Base-by-base conservation (phyloP, 1,140 invertebrate species). In the Tetranychus urticae region DNA sequence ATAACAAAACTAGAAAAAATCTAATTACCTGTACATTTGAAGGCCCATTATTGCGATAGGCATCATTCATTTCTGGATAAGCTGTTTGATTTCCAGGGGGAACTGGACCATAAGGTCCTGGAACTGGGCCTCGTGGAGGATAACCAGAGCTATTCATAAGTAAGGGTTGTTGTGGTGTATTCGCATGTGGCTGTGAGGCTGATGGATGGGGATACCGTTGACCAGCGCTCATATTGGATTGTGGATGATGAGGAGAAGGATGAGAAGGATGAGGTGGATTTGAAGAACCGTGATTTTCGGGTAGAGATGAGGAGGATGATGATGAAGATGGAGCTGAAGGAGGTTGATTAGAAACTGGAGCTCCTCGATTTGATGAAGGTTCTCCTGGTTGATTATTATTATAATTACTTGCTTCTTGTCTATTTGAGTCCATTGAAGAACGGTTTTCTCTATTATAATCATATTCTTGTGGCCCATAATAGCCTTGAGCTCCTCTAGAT, bases 111-210 rank as follows among this genome's bases (percentile, higher is more conserved):
- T 42, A 52, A 8, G 48, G 14, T 52, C 48, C 48, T 5, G 60
- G 33, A 36, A 34, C 39, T 35, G 56, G 61, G 14, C 14, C 61
- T n/a, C 14, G 54, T 4, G 35, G 60, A 31, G 61, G 42, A 8
- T 34, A 14, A 33, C 50, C 23, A 23, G 23, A 23, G 23, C 23
- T 23, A 23, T 23, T 23, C 23, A 23, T 23, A 23, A 23, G 23
- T 23, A 23, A 23, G 23, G 23, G 23, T 23, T 23, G 23, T 23
- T 23, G 23, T 23, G 23, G 23, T 23, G 23, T 36, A 12, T 60
- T 47, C 34, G 13, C 39, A 45, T 55, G 56, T 47, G 62, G 48
- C 34, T 59, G 64, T 42, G 57, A 61, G 33, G 59, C 62, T 58
- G 46, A 59, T 52, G 45, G 64, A 7, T 23, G 60, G 23, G 55